Evolutionary conservation across 2,888 invertebrate genomes (phyloP).

Genomic region (Agrochola litura): DNA sequence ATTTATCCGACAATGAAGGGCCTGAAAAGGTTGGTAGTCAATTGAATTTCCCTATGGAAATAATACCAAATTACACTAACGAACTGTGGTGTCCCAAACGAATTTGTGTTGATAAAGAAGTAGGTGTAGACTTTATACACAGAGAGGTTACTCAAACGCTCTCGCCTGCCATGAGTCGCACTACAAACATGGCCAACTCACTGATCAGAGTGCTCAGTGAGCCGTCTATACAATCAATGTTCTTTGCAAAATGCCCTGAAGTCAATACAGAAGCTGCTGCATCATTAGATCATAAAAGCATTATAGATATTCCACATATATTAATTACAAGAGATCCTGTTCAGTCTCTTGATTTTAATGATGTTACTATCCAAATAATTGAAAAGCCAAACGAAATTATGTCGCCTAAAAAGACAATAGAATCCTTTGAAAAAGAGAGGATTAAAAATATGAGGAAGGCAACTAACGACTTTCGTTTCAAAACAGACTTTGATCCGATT

Average conservation of each 20-base stretch:
- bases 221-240: constrained; percentile 74
- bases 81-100: constrained; percentile 49
- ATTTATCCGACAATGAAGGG: constrained; percentile 69
- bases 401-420: constrained; percentile 31
- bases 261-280: constrained; percentile 63
- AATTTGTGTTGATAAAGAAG: constrained; percentile 77
- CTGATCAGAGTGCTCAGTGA: constrained; percentile 70
- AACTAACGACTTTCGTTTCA: constrained; percentile 45
- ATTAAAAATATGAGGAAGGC: constrained; percentile 45
- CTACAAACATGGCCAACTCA: constrained; percentile 73
- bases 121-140: constrained; percentile 70
- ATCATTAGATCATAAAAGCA: constrained; percentile 56
- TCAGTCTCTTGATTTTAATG: constrained; percentile 30
- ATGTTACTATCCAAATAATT: constrained; percentile 44
- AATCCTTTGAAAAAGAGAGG: constrained; percentile 42
- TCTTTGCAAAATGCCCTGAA: constrained; percentile 68
- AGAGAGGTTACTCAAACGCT: constrained; percentile 70
- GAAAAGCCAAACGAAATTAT: constrained; percentile 49
- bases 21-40: constrained; percentile 20
- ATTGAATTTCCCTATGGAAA: constrained; percentile 33
- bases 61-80: constrained; percentile 23
- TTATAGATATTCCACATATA: constrained; percentile 65
- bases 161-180: constrained; percentile 66
- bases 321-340: constrained; percentile 35
- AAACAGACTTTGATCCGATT: constrained; percentile 73